A percentile compares a stretch with the other conserved stretches of the same genome.
phyloP scores from a whole-genome alignment of 2,113 vertebrate genomes.

The Leptobrachium leishanense region DNA sequence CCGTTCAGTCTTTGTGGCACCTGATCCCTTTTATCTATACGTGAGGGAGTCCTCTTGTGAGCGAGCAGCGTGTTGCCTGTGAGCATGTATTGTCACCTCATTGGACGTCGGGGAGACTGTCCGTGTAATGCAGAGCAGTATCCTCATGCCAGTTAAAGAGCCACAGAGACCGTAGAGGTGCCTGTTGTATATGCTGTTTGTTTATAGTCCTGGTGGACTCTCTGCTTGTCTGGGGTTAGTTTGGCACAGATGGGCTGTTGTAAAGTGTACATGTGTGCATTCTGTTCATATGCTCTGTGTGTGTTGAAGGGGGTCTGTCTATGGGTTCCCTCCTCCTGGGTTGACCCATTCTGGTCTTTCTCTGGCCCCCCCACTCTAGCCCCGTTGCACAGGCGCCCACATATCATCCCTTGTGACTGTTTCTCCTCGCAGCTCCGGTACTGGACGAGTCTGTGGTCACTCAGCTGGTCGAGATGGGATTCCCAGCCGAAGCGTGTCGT shows the following conservation, averaged over 20 bases:
- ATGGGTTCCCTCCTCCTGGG: conserved; percentile 52
- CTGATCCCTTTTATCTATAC: too few relatives aligned
- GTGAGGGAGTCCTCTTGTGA: too few relatives aligned
- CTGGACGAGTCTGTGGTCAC: conserved; percentile 92
- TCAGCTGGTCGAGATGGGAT: conserved; percentile 97
- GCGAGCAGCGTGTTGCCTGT: too few relatives aligned
- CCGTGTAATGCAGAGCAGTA: too few relatives aligned
- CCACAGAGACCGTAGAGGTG: too few relatives aligned
- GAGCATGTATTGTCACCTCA: too few relatives aligned
- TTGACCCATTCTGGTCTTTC: conserved; percentile 45
- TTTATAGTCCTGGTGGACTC: too few relatives aligned
- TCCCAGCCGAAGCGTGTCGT: conserved; percentile 92
- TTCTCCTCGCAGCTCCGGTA: conserved; percentile 79
- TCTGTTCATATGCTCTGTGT: conserved; percentile 52
- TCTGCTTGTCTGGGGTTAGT: too few relatives aligned
- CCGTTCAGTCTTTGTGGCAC: too few relatives aligned
- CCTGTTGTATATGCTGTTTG: too few relatives aligned
- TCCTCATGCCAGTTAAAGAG: too few relatives aligned
- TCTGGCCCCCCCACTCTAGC: conserved; percentile 45
- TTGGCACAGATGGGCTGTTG: neutral
- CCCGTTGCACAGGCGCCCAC: neutral
- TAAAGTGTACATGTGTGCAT: neutral
- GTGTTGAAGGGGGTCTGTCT: conserved; percentile 49
- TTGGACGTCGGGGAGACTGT: too few relatives aligned
- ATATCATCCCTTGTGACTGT: conserved; percentile 26